Conservation (phyloP, 1,140 invertebrate species). For the Pomacea maculata region DNA sequence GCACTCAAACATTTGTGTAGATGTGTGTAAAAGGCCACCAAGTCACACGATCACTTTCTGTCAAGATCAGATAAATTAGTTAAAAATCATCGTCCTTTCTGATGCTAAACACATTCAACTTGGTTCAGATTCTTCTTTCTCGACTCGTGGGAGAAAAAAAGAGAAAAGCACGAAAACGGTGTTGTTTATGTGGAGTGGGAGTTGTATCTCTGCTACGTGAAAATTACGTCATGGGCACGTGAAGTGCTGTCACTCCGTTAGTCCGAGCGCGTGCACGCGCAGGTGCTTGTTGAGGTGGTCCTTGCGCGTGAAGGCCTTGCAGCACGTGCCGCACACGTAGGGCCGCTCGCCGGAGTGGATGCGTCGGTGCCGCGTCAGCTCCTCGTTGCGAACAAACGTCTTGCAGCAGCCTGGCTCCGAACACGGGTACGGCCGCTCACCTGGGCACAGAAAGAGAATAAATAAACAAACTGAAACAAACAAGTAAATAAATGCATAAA, state of each 20-base stretch:
- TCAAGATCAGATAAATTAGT: too few relatives aligned
- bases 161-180: background rate
- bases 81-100: too few relatives aligned
- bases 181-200: background rate
- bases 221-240: too few relatives aligned
- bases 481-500: too few relatives aligned
- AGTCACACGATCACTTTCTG: too few relatives aligned
- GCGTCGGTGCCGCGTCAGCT: conserved; percentile 37
- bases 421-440: conserved; percentile 30
- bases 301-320: conserved; percentile 87
- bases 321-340: conserved; percentile 76
- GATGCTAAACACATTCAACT: too few relatives aligned
- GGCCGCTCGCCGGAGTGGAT: conserved; percentile 46
- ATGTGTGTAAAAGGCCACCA: too few relatives aligned
- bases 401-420: conserved; percentile 71
- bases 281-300: conserved; percentile 79
- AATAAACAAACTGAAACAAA: background rate
- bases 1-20: too few relatives aligned
- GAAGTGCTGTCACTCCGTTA: background rate
- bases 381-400: conserved; percentile 61
- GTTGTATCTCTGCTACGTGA: background rate
- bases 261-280: conserved; percentile 66
- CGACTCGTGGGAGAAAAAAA: background rate
- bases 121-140: too few relatives aligned
- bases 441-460: conserved; percentile 30